These are phyloP conservation scores for Gymnosoma rotundatum DNA, from an alignment of 2,888 invertebrate species.

Conservation along the genomic window DNA sequence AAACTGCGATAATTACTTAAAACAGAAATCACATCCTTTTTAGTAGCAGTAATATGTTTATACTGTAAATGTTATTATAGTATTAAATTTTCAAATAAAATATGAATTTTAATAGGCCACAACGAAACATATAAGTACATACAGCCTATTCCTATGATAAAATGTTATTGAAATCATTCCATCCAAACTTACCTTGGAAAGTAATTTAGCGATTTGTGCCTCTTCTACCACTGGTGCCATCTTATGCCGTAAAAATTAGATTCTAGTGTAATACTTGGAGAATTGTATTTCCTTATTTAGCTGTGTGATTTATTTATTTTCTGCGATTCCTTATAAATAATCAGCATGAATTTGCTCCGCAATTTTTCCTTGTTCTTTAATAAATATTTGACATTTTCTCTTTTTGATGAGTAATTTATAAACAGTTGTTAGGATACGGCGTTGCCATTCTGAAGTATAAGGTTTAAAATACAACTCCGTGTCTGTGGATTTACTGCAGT, in stretches of 20 bases:
- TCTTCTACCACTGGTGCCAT: slow-evolving; percentile 82
- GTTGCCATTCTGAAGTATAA: slow-evolving; percentile 16
- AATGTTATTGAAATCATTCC: not conserved
- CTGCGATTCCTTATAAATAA: slow-evolving; percentile 37
- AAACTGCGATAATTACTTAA: slow-evolving; percentile 86
- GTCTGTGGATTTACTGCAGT: too few species aligned
- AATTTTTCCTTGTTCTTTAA: slow-evolving; percentile 1
- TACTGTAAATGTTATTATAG: slow-evolving; percentile 83
- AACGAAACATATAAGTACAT: not conserved
- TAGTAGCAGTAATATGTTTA: slow-evolving; percentile 86
- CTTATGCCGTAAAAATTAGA: slow-evolving; percentile 16
- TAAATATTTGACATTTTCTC: slow-evolving; percentile 53
- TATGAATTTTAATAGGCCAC: slow-evolving; percentile 26
- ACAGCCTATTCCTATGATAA: not conserved
- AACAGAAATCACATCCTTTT: slow-evolving; percentile 87
- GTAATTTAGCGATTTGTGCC: slow-evolving; percentile 83
- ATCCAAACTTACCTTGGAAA: slow-evolving; percentile 82
- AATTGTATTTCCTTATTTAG: not conserved
- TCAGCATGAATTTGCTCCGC: slow-evolving; percentile 14
- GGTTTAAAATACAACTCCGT: not conserved
- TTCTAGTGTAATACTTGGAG: not conserved
- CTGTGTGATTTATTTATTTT: slow-evolving; percentile 10
- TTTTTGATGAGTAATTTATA: slow-evolving; percentile 63
- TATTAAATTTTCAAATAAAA: not conserved
- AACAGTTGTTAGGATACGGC: slow-evolving; percentile 34